Base-by-base conservation (phyloP, 2,888 invertebrate species). In the Dryadula phaetusa region DNA sequence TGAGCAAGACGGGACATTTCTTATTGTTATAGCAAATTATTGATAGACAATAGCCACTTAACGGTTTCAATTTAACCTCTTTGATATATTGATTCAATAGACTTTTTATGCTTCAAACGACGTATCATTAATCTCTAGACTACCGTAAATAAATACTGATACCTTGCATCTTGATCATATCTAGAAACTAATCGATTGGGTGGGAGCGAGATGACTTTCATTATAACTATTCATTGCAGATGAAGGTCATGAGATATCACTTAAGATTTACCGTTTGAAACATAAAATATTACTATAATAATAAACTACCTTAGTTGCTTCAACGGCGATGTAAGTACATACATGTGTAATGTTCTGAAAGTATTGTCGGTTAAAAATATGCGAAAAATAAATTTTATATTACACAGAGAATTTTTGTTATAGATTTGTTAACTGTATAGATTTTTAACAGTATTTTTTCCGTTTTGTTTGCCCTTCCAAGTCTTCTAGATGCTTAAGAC, bases 61-160 rank as follows among this genome's bases (percentile, higher is more conserved):
- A 64, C 64, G 54, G 62, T 70, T 60, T 64, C 68, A 60, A 70
- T 69, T 73, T 64, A 69, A 58, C 62, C 68, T 65, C 74, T 79
- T 74, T 77, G 78, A 81, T 77, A 73, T 70, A 75, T 76, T 74
- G 76, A 84, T 87, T 86, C 81, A 82, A 85, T 84, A 83, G 80
- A 82, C 86, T 88, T 87, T 82, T 85, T 76, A 81, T 84, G 82
- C 85, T 88, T 86, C 88, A 87, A 87, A 88, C 85, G 82, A 85
- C 71, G 75, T 86, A 87, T 88, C 89, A 90, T 90, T 86, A 88
- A 90, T 90, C 89, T 88, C 79, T 70, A 72, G 80, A 84, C 88
- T 90, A 88, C 89, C 81, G 88, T 84, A 85, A 83, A 84, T 72
- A 74, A 79, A 86, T 88, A 86, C 84, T 86, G 62, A 87, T 88